Base-by-base conservation (phyloP, 92 coral and sea anemone species). In the Pocillopora meandrina region DNA sequence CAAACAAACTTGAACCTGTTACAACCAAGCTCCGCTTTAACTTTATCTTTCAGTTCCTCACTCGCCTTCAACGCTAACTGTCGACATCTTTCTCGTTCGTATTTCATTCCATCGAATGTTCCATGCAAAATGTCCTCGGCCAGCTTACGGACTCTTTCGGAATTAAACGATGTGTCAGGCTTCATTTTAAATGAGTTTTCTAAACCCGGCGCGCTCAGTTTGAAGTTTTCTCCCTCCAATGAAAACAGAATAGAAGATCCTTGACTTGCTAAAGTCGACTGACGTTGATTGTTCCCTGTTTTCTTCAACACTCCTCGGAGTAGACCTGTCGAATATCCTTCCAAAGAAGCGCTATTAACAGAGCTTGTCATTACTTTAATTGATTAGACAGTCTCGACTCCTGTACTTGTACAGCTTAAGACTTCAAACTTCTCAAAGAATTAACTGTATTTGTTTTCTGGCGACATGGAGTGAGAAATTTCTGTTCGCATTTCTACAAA, bases 1-100 rank as follows among this genome's bases (percentile, higher is more conserved):
- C 90, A 89, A 18, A 89, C 90, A 36, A 93, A 71, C 85, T 91
- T 93, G 71, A 85, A 93, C 42, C 98, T 90, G 56, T 91, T 86
- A 71, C 85, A 81, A 17, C 90, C 95, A 78, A 93, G 70, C 1
- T 42, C 52, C 52, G 42, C 75, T 70, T 91, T 93, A 6, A 90
- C 91, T 16, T 85, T 82, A 59, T 93, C 93, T 42, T 92, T 92
- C 70, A 93, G 77, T 82, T 75, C 84, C 10, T 93, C 87, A 61
- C 91, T 90, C 80, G 90, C 65, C 64, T 92, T 87, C 69, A 80
- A 65, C 65, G 88, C 87, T 55, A 87, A 85, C 36, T 72, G 72
- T 58, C 87, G 85, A 79, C 98, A 93, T 79, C 80, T 77, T 69
- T 69, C 85, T 0, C 78, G 78, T 35, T 65, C 86, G 78, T 86